Evolutionary conservation across 2,113 vertebrate genomes (phyloP), one percentile per base, ranked within the genome.

Genomic region (Alethe diademata): DNA sequence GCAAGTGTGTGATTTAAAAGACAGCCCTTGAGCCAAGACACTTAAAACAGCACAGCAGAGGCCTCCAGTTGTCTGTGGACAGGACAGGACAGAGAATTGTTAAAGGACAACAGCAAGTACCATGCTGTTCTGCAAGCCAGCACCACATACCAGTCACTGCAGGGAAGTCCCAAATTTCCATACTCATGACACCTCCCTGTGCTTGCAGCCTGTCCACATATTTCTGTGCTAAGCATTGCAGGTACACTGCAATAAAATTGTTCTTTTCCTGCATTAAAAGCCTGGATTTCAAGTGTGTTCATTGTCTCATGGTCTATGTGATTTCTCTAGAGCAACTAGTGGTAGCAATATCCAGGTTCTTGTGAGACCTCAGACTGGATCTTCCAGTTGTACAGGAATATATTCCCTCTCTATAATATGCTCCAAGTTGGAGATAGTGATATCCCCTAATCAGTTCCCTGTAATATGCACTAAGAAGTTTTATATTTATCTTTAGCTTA

Each of bases 81-180:
- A 74, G 33, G 26, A 31, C 26, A n/a, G 69, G 19, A 43, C n/a
- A 45, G 40, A 12, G 51, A 66, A 45, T 9, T 33, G 6, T 60
- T 64, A 36, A 40, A 61, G 13, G 26, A 47, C 10, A 53, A 5
- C 45, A 69, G 20, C 53, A 64, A 72, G 17, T 9, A 31, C 36
- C 3, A 1, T 28, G n/a, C 38, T 23, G 11, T 50, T n/a, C 47
- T 14, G 5, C 0, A 0, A 84, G 33, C 36, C n/a, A 36, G 24
- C 51, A 31, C 14, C 24, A 47, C 6, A 2, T 2, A n/a, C 0
- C 35, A 54, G 19, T 69, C 45, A 12, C 28, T 19, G 12, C 3
- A 5, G 38, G 38, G 38, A 43, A 54, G 25, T 7, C 66, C 17
- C 43, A 36, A 4, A 78, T 67, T 70, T 40, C 53, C 43, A 11